Conservation (phyloP, 2,113 vertebrate genomes). For the Aplodontia rufa region DNA sequence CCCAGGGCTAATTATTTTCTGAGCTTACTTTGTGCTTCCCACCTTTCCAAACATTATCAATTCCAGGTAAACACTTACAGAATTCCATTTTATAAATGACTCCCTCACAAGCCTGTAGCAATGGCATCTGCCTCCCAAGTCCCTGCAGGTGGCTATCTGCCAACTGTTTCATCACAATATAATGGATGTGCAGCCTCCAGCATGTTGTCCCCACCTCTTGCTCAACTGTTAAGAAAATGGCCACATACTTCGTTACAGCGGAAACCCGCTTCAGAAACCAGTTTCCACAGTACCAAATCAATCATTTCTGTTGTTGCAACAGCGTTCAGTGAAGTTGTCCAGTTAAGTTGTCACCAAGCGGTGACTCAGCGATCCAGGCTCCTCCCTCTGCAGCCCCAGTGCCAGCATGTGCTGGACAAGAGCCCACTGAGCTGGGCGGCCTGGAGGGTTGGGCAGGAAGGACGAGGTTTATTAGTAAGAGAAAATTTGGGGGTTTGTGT, state of each 20-base stretch:
- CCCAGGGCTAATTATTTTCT: not conserved
- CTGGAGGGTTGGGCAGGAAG: fast-evolving
- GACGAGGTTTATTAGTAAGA: not conserved
- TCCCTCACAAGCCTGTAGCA: fast-evolving
- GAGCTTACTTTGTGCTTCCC: not conserved
- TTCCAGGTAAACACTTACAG: not conserved
- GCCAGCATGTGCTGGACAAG: fast-evolving
- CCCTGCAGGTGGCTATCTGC: not conserved
- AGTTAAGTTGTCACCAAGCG: not conserved
- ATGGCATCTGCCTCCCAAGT: not conserved
- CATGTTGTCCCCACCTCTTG: not conserved
- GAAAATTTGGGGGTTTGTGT: not conserved
- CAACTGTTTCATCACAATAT: fast-evolving
- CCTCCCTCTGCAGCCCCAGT: fast-evolving
- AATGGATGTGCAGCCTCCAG: not conserved
- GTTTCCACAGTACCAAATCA: not conserved
- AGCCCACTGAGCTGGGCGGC: not conserved
- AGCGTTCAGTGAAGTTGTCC: not conserved
- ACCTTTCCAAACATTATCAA: not conserved
- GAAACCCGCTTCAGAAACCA: not conserved
- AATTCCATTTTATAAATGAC: not conserved
- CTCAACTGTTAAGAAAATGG: not conserved
- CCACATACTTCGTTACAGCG: too few relatives aligned
- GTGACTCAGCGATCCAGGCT: not conserved
- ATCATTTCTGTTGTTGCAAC: not conserved